phyloP scores from a whole-genome alignment of 2,797 vertebrate genomes.

The Myiotriccus ornatus region DNA sequence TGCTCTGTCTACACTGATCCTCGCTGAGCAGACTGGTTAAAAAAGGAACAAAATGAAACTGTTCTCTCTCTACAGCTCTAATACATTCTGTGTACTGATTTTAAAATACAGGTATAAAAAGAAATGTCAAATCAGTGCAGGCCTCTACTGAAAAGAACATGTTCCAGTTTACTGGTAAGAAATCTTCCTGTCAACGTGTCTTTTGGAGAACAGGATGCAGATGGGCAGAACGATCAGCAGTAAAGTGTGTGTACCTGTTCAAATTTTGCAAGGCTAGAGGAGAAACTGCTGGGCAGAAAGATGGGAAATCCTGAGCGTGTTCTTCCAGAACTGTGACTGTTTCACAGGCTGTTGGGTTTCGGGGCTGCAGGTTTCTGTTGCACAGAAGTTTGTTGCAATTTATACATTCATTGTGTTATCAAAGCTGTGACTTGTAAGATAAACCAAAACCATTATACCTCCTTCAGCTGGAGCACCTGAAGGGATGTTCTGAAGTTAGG shows the following conservation, averaged over 20 bases:
- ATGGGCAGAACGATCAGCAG: not conserved
- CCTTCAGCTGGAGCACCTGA: constrained; percentile 7
- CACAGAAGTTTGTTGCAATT: not conserved
- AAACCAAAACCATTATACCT: constrained; percentile 20
- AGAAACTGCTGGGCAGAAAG: not conserved
- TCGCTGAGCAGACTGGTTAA: not conserved
- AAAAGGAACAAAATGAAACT: not conserved
- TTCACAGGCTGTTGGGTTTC: not conserved
- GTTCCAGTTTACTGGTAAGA: not conserved
- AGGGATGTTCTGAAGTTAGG: not conserved
- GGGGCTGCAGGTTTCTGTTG: not conserved
- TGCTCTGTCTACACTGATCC: not conserved
- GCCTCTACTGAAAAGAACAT: not conserved
- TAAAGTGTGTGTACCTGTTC: not conserved
- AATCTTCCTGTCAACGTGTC: not conserved
- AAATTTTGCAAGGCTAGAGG: not conserved
- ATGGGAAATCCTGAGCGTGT: not conserved
- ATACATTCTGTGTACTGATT: not conserved
- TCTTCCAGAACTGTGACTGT: not conserved
- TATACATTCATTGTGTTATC: not conserved
- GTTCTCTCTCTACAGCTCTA: not conserved
- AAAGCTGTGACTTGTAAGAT: constrained; percentile 43
- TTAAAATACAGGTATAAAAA: not conserved
- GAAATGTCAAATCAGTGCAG: not conserved
- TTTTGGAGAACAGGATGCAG: not conserved